Conservation (phyloP, 2,797 vertebrate species). For the Falco cherrug region DNA sequence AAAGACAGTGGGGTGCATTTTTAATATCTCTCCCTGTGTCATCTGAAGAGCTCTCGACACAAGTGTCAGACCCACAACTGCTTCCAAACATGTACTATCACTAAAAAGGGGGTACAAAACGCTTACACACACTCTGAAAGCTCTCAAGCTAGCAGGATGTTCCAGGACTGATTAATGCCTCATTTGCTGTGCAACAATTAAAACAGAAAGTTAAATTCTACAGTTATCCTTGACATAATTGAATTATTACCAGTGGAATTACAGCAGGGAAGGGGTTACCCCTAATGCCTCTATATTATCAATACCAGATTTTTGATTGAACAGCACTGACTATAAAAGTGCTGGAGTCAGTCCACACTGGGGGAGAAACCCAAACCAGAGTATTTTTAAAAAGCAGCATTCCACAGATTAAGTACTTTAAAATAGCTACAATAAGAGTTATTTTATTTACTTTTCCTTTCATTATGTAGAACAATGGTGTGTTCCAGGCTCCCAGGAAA, state of each 20-base stretch:
- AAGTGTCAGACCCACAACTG: not conserved
- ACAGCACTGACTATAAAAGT: not conserved
- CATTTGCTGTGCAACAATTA: not conserved
- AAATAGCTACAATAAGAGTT: slow-evolving; percentile 29
- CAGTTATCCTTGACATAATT: not conserved
- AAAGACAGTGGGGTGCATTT: not conserved
- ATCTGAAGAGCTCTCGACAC: not conserved
- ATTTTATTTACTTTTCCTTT: slow-evolving; percentile 51
- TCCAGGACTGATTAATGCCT: not conserved
- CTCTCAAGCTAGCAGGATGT: not conserved
- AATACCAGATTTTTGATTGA: not conserved
- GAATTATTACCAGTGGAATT: not conserved
- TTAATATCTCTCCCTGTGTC: not conserved
- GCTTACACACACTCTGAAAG: not conserved
- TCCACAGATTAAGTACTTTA: not conserved
- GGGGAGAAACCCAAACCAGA: not conserved
- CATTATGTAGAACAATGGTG: slow-evolving; percentile 28
- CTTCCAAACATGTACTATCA: not conserved
- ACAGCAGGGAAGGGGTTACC: not conserved
- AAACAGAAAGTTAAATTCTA: not conserved
- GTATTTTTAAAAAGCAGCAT: not conserved
- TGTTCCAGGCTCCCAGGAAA: slow-evolving; percentile 28
- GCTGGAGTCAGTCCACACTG: not conserved
- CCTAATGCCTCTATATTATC: not conserved
- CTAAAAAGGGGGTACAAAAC: not conserved